Evolutionary conservation across 35 echinoderm and acorn worm genomes (phyloP).

Genomic region (Lytechinus variegatus): DNA sequence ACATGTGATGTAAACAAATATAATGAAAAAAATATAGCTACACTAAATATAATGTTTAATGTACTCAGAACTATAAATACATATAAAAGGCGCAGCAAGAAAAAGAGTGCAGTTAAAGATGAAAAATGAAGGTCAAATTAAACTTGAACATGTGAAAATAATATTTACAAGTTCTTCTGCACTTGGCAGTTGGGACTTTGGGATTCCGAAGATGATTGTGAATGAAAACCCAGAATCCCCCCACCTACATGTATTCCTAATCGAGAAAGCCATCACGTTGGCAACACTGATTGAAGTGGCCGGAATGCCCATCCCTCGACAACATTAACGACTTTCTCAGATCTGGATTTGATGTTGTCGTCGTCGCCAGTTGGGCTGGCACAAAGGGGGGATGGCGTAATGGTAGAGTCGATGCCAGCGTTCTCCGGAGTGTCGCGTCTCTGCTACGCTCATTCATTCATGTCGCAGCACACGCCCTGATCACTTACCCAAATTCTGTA

Average conservation of each 20-base stretch:
- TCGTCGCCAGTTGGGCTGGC: neutral
- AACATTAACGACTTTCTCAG: constrained; percentile 3
- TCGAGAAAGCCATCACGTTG: neutral
- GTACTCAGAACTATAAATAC: no score
- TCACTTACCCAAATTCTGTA: constrained; percentile 18
- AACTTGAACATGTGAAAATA: no score
- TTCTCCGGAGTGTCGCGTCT: neutral
- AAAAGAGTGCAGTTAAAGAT: no score
- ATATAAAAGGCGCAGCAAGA: no score
- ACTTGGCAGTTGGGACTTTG: neutral
- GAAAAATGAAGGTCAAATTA: no score
- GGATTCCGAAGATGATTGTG: neutral
- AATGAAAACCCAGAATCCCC: neutral
- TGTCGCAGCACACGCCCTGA: neutral
- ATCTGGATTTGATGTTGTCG: neutral
- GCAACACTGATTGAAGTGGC: neutral
- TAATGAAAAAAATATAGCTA: no score
- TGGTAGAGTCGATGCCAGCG: neutral
- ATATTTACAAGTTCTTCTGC: neutral
- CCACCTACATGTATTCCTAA: neutral
- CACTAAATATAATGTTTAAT: no score
- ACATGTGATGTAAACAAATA: no score
- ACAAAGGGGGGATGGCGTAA: neutral
- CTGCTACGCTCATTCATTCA: neutral
- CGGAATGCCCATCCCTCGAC: neutral